These are phyloP conservation scores for Caprella mutica DNA, from an alignment of 2,888 invertebrate species.

Conservation along the genomic window DNA sequence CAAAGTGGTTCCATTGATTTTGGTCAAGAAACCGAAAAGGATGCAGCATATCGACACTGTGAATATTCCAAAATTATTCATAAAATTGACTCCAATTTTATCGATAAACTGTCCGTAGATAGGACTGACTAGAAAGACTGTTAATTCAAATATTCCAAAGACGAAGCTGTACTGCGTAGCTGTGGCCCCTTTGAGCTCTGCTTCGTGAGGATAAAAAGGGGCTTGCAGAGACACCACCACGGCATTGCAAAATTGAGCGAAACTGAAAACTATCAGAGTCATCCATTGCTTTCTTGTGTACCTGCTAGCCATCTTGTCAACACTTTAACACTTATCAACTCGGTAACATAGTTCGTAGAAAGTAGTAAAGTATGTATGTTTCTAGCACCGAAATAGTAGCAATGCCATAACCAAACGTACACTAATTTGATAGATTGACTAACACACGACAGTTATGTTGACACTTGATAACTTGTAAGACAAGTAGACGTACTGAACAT, in stretches of 20 bases:
- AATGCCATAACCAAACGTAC: too few relatives aligned
- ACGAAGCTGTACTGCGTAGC: constrained; percentile 75
- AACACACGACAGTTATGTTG: too few relatives aligned
- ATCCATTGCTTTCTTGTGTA: constrained; percentile 55
- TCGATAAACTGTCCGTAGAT: constrained; percentile 65
- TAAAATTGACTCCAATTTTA: constrained; percentile 61
- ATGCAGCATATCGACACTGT: constrained; percentile 73
- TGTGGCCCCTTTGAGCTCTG: constrained; percentile 65
- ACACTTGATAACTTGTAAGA: too few relatives aligned
- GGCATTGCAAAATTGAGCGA: constrained; percentile 72
- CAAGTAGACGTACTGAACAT: too few relatives aligned
- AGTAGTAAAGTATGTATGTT: too few relatives aligned
- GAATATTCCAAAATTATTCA: constrained; percentile 71
- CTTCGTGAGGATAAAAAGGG: constrained; percentile 75
- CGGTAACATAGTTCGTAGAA: too few relatives aligned
- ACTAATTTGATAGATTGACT: too few relatives aligned
- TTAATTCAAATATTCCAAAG: constrained; percentile 72
- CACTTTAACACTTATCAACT: too few relatives aligned
- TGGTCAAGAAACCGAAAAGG: constrained; percentile 47
- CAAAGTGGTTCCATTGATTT: constrained; percentile 35
- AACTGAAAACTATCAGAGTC: constrained; percentile 62
- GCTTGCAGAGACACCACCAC: constrained; percentile 73
- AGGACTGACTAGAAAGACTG: constrained; percentile 69
- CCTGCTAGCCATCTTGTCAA: too few relatives aligned
- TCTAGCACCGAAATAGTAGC: too few relatives aligned